These are phyloP conservation scores for Pedionomus torquatus DNA, from an alignment of 2,113 vertebrate genomes.

Conservation along the genomic window DNA sequence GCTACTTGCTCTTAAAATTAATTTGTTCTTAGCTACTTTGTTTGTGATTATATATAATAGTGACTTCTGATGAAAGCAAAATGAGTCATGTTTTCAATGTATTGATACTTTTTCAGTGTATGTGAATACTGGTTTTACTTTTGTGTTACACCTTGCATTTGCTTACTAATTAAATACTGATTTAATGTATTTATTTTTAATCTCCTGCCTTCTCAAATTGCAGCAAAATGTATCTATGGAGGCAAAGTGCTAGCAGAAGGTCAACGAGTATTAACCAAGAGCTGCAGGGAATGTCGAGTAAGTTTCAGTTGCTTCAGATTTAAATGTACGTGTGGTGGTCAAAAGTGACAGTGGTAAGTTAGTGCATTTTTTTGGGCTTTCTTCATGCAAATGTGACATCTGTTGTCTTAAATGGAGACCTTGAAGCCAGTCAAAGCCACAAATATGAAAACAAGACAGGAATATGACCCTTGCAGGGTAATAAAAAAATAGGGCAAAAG, in stretches of 20 bases:
- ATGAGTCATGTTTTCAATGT: not conserved
- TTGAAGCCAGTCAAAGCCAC: not conserved
- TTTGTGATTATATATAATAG: not conserved
- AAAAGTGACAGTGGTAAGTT: not conserved
- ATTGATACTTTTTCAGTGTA: not conserved
- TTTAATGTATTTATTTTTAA: not conserved
- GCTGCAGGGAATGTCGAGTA: conserved; percentile 92
- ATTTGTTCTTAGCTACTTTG: not conserved
- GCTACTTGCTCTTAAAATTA: not conserved
- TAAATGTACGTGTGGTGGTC: not conserved
- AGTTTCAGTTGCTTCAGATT: conserved; percentile 64
- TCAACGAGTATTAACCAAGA: conserved; percentile 84
- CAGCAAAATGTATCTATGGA: conserved; percentile 90
- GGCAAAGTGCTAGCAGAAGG: conserved; percentile 88
- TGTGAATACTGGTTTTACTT: not conserved
- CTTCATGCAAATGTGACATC: conserved; percentile 13
- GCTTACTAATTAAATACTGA: not conserved
- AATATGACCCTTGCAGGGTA: not conserved
- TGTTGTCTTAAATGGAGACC: conserved; percentile 1
- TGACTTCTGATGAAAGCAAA: not conserved
- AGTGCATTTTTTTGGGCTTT: conserved; percentile 8
- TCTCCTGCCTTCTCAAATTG: not conserved
- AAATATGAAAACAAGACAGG: not conserved
- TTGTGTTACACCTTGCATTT: not conserved
- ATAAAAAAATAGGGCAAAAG: not conserved